A percentile compares a stretch with the other conserved stretches of the same genome.
Conservation (phyloP, 2,888 invertebrate genomes). For the Drosophila nigricruria region DNA sequence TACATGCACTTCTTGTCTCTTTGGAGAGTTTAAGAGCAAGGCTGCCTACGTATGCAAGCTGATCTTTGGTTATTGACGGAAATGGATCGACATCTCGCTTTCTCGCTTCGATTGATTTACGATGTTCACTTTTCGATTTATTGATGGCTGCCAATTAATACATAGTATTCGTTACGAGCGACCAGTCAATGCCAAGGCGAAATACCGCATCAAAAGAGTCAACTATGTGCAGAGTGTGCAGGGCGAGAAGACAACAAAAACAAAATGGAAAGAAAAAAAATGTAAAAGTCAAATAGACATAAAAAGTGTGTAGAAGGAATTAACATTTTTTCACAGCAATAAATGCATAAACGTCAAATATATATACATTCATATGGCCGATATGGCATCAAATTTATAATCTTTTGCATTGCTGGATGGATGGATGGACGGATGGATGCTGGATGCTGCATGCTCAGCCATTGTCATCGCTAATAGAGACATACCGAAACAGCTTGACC, state of each 20-base stretch:
- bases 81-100: slow-evolving; percentile 12
- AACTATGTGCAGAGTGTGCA: slow-evolving; percentile 53
- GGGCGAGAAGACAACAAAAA: slow-evolving; percentile 30
- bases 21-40: background rate
- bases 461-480: slow-evolving; percentile 76
- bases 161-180: slow-evolving; percentile 57
- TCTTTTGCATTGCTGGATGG: slow-evolving; percentile 67
- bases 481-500: slow-evolving; percentile 61
- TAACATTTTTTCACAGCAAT: slow-evolving; percentile 81
- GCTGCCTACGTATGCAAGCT: background rate
- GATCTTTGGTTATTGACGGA: background rate
- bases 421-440: slow-evolving; percentile 22
- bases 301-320: slow-evolving; percentile 75
- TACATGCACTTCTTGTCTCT: background rate
- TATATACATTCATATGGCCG: slow-evolving; percentile 28
- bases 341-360: slow-evolving; percentile 75
- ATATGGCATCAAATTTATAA: slow-evolving; percentile 72
- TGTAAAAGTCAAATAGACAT: slow-evolving; percentile 67
- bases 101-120: slow-evolving; percentile 70
- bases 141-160: slow-evolving; percentile 69
- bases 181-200: slow-evolving; percentile 24
- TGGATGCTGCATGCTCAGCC: slow-evolving; percentile 55
- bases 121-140: slow-evolving; percentile 67
- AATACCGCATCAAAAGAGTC: slow-evolving; percentile 52
- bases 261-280: slow-evolving; percentile 32